Conservation (phyloP, 2,797 vertebrate species). For the Adrianichthys oophorus region DNA sequence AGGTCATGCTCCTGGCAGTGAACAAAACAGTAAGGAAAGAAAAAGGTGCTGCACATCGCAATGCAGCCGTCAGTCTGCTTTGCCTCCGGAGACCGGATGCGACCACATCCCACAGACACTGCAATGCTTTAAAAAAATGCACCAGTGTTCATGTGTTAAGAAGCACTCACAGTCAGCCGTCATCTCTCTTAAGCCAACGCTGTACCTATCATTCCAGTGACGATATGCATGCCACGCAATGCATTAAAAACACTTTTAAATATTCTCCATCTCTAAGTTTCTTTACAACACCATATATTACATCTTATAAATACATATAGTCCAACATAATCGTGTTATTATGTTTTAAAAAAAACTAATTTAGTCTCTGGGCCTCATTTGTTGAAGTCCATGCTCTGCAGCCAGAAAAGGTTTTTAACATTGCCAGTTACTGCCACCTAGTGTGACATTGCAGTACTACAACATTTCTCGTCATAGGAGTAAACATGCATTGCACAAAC, state of each 20-base stretch:
- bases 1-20: constrained; percentile 63
- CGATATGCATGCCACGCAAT: constrained; percentile 55
- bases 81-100: constrained; percentile 3
- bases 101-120: too few species aligned
- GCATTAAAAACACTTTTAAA: constrained; percentile 62
- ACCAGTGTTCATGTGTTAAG: too few species aligned
- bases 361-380: constrained; percentile 37
- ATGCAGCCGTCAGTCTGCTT: constrained; percentile 33
- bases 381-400: constrained; percentile 59
- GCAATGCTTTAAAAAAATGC: too few species aligned
- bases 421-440: constrained; percentile 79
- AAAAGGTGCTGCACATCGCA: constrained; percentile 42
- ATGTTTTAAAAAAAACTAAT: constrained; percentile 38
- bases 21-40: constrained; percentile 47
- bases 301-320: constrained; percentile 71
- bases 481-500: constrained; percentile 78
- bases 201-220: constrained; percentile 19
- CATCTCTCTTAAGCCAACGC: too few species aligned
- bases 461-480: constrained; percentile 60
- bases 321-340: constrained; percentile 50
- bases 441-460: constrained; percentile 75
- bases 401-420: constrained; percentile 43
- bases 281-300: constrained; percentile 70
- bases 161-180: too few species aligned
- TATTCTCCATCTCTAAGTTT: constrained; percentile 58